Percentiles rank a stretch among this genome's conserved stretches.
Evolutionary conservation across 2,888 invertebrate genomes (phyloP).

Genomic region (Tetanocera ferruginea): DNA sequence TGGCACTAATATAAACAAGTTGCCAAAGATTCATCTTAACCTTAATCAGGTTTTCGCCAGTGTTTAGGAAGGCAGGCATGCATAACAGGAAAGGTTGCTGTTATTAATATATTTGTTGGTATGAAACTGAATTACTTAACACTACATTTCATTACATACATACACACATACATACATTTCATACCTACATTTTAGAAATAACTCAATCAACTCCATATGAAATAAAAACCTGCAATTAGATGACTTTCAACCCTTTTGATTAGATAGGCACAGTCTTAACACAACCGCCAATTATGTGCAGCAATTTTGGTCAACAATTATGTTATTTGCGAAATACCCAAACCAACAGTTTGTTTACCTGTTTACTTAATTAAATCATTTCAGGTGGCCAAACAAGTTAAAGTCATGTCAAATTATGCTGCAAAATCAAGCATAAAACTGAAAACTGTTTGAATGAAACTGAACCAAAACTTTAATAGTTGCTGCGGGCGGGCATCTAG

Average conservation of each 20-base stretch:
- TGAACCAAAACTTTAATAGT: neutral
- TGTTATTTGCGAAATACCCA: neutral
- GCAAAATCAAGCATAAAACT: no score
- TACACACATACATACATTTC: no score
- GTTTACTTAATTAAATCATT: conserved; percentile 18
- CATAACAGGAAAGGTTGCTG: no score
- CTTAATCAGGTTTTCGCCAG: no score
- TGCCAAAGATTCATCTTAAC: neutral
- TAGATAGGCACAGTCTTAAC: neutral
- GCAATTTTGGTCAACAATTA: neutral
- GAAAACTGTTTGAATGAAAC: neutral
- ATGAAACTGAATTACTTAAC: no score
- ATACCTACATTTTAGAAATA: no score
- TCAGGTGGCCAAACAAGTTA: neutral
- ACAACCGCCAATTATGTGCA: neutral
- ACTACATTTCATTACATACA: no score
- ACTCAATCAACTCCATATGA: no score
- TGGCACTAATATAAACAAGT: neutral
- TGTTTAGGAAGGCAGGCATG: no score
- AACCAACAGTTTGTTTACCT: no score
- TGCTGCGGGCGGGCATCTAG: neutral
- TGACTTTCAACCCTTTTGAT: neutral
- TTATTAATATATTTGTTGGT: no score
- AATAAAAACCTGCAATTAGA: neutral
- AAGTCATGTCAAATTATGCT: neutral